Evolutionary conservation across 2,888 invertebrate species (phyloP), one percentile per base, ranked within the genome.

Genomic region (Mylabris sibirica): DNA sequence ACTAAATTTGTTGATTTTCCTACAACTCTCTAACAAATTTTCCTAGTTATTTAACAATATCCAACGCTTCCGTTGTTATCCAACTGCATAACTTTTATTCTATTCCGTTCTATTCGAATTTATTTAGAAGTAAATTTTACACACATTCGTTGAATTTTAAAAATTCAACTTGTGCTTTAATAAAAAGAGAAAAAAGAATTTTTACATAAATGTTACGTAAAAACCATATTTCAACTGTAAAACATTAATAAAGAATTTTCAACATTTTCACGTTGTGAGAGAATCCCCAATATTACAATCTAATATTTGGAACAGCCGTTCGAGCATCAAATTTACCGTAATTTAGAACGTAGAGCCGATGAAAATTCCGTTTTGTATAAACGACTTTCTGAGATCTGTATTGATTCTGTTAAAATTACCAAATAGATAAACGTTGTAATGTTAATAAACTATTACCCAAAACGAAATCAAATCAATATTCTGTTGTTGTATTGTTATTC

Each of bases 211-310:
- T 26, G 14, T 4, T 24, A 14, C 57, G 57, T 57, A 57, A 57
- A 57, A 57, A 57, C 14, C 22, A 26, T n/a, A 12, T 57, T 26
- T n/a, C 12, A 26, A 3, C 9, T 22, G 9, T 22, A 20, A 12
- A 22, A 53, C 22, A 22, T 53, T 53, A 53, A 53, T 53, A 53
- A 24, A 12, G 26, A 24, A 8, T 57, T 57, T 24, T 12, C 26
- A 26, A 24, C 14, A 26, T 57, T 57, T 57, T 26, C 44, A 44
- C 24, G n/a, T 14, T 8, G 57, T 6, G 11, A 5, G 57, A 26
- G n/a, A 57, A 57, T 57, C 26, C 26, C 57, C 24, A 14, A 57
- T 57, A 26, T 57, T 26, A 57, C 9, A 49, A 49, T 49, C 49
- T 49, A 49, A 49, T 49, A 17, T 49, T 20, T 0, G 12, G 14